Base-by-base conservation (phyloP, 2,797 vertebrate species). In the Dendrocincla tyrannina region DNA sequence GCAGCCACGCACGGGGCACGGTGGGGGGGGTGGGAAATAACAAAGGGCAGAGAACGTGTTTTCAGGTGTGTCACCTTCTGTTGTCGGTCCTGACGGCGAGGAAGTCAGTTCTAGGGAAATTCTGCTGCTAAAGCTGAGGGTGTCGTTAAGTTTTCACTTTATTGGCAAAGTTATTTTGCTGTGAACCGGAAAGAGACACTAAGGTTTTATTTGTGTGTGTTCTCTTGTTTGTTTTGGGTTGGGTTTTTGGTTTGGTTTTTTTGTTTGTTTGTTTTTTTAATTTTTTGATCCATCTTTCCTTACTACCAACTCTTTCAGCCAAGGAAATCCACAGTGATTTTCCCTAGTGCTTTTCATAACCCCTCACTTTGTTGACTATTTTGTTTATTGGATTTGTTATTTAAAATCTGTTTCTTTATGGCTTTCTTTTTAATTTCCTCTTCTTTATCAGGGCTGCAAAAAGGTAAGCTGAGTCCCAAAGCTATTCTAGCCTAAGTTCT, bases 401-500 rank as follows among this genome's bases (percentile, higher is more conserved):
- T 97, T 97, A 85, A 96, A 96, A 93, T 74, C 39, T 95, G 50
- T 70, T 95, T 88, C 85, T 64, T 83, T 92, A 75, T 59, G 91
- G 59, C 86, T 53, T 76, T 77, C 52, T 91, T 55, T 95, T 92
- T 88, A 87, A 96, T 95, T 94, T 76, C 53, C 69, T 87, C 69
- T 94, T 91, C 78, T 80, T 92, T 93, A 89, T 89, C 55, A 94
- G 74, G 67, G 70, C 62, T 85, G 63, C 73, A 60, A 78, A 80
- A 73, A 95, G 84, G 94, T 96, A 80, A 92, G 75, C 78, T 35
- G 50, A 94, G 75, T 92, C 91, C 75, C 94, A 92, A 37, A 91
- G 96, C 92, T 58, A 47, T 95, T 96, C 49, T 77, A 68, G 53
- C 76, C 85, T 81, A 94, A 94, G 93, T 96, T 96, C 91, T 94